These are phyloP conservation scores for Leptarthrus brevirostris DNA, from an alignment of 2,888 invertebrate genomes.

Conservation along the genomic window DNA sequence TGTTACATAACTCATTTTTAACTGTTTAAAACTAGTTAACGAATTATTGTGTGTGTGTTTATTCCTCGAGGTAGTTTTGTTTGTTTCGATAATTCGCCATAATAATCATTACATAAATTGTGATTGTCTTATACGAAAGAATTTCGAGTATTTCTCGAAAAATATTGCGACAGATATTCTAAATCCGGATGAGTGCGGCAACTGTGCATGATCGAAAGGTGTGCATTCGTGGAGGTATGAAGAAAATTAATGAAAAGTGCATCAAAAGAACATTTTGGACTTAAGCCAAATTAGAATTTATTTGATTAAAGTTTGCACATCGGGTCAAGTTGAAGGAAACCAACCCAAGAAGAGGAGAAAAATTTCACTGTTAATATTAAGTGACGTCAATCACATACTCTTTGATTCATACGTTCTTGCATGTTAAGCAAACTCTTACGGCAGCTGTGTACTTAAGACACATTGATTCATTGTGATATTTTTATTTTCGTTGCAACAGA, in stretches of 20 bases:
- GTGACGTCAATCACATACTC: conserved; percentile 31
- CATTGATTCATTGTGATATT: conserved; percentile 20
- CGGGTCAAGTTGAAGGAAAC: conserved; percentile 46
- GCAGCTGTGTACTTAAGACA: conserved; percentile 35
- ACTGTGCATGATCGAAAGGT: neutral
- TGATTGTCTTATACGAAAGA: neutral
- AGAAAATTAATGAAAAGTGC: conserved; percentile 25
- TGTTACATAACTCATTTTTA: neutral
- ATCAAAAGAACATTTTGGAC: conserved; percentile 46
- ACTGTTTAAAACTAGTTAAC: conserved; percentile 11
- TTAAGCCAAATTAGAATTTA: conserved; percentile 39
- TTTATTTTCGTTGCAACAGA: conserved; percentile 10
- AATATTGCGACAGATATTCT: conserved; percentile 4
- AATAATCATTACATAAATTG: neutral
- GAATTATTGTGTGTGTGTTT: neutral
- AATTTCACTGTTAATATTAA: conserved; percentile 13
- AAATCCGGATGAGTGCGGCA: conserved; percentile 39
- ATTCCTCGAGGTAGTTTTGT: neutral
- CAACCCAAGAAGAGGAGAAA: neutral
- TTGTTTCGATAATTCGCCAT: neutral
- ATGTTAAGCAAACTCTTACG: neutral
- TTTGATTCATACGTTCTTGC: neutral
- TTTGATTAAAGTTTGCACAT: conserved; percentile 19
- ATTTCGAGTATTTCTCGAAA: neutral
- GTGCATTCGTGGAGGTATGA: conserved; percentile 7